These are phyloP conservation scores for Athalia circularis DNA, from an alignment of 2,888 invertebrate genomes.

Conservation along the genomic window DNA sequence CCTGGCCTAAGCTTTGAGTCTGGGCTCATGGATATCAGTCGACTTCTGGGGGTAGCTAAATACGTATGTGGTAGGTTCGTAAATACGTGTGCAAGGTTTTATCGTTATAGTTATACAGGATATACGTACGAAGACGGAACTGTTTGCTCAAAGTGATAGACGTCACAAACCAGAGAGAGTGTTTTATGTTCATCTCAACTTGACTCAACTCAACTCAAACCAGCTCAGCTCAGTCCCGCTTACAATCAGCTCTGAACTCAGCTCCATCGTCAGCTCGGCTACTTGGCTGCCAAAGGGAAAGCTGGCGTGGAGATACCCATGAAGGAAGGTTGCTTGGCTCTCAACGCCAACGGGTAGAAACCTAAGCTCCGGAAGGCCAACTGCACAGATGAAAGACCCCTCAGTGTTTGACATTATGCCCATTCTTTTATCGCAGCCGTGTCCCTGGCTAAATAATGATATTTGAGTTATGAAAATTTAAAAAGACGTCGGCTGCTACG, in stretches of 20 bases:
- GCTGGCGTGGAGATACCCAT: no score
- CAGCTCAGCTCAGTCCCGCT: no score
- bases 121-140: background rate
- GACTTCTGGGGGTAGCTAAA: no score
- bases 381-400: background rate
- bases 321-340: background rate
- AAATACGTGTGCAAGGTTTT: no score
- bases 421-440: background rate
- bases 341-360: background rate
- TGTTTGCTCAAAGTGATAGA: slow-evolving; percentile 28
- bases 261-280: no score
- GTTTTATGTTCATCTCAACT: background rate
- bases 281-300: slow-evolving; percentile 1
- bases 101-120: no score
- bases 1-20: no score
- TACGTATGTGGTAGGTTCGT: no score
- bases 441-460: background rate
- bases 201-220: no score
- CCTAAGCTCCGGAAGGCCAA: slow-evolving; percentile 11
- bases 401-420: slow-evolving; percentile 2
- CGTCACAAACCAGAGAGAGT: slow-evolving; percentile 28
- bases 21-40: no score
- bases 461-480: slow-evolving; percentile 10
- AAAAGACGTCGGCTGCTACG: background rate
- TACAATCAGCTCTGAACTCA: no score